Conservation (phyloP, 2,113 vertebrate species). For the Colius striatus region DNA sequence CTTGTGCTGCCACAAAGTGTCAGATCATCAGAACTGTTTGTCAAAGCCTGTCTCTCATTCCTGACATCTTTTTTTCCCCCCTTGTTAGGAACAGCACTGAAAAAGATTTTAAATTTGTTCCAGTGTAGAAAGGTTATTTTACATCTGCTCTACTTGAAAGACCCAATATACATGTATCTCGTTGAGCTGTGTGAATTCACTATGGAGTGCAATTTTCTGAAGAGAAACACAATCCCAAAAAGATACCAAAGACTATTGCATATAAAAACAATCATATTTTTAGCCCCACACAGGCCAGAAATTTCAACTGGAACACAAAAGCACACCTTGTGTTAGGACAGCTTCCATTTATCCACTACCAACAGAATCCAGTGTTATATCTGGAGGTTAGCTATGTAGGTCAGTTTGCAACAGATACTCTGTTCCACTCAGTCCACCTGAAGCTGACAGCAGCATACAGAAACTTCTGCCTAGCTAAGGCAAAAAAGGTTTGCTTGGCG, state of each 20-base stretch:
- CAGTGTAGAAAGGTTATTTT: background rate
- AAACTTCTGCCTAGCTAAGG: background rate
- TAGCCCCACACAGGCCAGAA: background rate
- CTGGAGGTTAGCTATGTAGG: background rate
- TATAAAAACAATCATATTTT: background rate
- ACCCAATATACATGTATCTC: background rate
- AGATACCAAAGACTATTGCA: background rate
- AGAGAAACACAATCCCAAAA: background rate
- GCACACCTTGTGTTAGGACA: background rate
- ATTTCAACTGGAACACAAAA: background rate
- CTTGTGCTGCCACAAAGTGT: rapidly evolving
- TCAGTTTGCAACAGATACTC: background rate
- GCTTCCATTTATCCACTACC: background rate
- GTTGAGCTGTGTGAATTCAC: background rate
- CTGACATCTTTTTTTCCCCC: background rate
- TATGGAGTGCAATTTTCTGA: background rate
- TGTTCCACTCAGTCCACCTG: background rate
- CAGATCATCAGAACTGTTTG: background rate
- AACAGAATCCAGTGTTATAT: background rate
- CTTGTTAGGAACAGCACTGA: background rate
- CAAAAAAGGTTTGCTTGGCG: background rate
- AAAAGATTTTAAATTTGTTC: background rate
- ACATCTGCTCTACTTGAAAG: background rate
- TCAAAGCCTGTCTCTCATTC: background rate
- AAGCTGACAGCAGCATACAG: background rate